These are phyloP conservation scores for Trichonephila inaurata DNA, from an alignment of 1,140 invertebrate genomes.

Conservation along the genomic window DNA sequence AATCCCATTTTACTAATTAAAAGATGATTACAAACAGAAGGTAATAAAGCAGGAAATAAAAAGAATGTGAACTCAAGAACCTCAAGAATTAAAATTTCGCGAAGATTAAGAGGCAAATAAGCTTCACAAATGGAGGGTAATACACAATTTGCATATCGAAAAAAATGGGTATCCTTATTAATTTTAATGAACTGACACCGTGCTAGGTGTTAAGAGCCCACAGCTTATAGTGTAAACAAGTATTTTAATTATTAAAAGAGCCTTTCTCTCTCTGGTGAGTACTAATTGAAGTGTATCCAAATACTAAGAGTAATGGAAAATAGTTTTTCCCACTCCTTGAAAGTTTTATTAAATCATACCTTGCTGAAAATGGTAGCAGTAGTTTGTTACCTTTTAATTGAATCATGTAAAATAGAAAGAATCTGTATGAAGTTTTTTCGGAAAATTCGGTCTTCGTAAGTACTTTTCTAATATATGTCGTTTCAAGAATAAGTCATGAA, in stretches of 20 bases:
- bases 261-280: not conserved
- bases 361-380: not conserved
- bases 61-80: not conserved
- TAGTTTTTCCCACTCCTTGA: not conserved
- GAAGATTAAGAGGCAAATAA: not conserved
- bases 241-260: conserved; percentile 33
- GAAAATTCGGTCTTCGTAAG: no score
- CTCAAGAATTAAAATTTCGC: not conserved
- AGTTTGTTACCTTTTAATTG: not conserved
- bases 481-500: no score
- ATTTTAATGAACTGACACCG: conserved; percentile 23
- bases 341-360: not conserved
- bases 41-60: not conserved
- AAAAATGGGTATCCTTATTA: not conserved
- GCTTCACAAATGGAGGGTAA: not conserved
- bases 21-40: not conserved
- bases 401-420: not conserved
- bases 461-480: no score
- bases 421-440: no score
- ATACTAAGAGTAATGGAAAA: not conserved
- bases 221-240: not conserved
- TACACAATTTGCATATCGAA: not conserved
- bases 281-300: not conserved
- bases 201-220: not conserved
- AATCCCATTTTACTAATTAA: conserved; percentile 32